Base-by-base conservation (phyloP, 1,140 invertebrate genomes). In the Rhagoletis pomonella region DNA sequence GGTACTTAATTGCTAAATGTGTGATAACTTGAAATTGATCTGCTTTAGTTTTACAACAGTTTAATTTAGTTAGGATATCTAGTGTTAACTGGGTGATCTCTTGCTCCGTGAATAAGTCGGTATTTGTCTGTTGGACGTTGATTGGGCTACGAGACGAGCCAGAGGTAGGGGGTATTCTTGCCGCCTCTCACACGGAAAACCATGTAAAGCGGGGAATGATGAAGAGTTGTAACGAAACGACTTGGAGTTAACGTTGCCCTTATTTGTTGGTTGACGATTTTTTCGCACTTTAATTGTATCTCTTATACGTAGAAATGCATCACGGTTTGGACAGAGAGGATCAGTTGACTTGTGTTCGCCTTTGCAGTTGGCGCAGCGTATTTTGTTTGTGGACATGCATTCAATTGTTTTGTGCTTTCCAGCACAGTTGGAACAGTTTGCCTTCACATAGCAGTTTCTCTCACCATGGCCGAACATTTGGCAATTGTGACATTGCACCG, bases 1-100 rank as follows among this genome's bases (percentile, higher is more conserved):
- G 17, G n/a, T 67, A 67, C n/a, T 67, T 67, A 42, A 67, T 67
- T 42, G 65, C 65, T n/a, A 67, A n/a, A 12, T 67, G n/a, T n/a
- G 65, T 67, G 39, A 67, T 67, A 42, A 67, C 65, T 7, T 42
- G 9, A n/a, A 67, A 67, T n/a, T 9, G 65, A n/a, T 67, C 65
- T 67, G 7, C 17, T 67, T 67, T 67, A n/a, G 65, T 19, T 67
- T n/a, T 19, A 42, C 65, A 67, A 7, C 6, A 6, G 9, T 42
- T n/a, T 67, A 9, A 42, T 19, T 42, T 67, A 6, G 6, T 67
- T 19, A 19, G 6, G 17, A 67, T 42, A 42, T 67, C 65, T 67
- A 19, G 17, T n/a, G 39, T 67, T 19, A 67, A n/a, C 65, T 9
- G 65, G n/a, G 39, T 67, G 9, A 67, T 67, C n/a, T 67, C 65